A percentile compares a stretch with the other conserved stretches of the same genome.
These are phyloP conservation scores for Linepithema humile DNA, from an alignment of 1,140 invertebrate genomes.

Conservation along the genomic window DNA sequence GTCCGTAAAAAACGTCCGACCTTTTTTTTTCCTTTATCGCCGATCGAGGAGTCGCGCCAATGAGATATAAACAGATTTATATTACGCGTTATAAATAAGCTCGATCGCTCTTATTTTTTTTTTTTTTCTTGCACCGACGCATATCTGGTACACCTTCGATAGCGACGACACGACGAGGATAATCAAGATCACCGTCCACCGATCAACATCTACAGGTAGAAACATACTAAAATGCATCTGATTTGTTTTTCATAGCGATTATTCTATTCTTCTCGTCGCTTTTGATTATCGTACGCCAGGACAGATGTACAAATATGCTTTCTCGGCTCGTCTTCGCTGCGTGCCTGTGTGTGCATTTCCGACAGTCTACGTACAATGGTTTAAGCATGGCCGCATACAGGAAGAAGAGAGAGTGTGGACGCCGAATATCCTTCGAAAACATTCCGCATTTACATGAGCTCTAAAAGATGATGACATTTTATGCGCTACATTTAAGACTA, in stretches of 20 bases:
- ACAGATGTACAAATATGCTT: neutral
- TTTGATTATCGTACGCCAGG: neutral
- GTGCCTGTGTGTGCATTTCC: neutral
- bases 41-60: conserved; percentile 5
- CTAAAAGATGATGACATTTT: neutral
- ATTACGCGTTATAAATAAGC: conserved; percentile 57
- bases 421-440: neutral
- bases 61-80: conserved; percentile 15
- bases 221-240: neutral
- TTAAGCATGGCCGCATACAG: conserved; percentile 3
- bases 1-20: conserved; percentile 14
- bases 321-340: neutral
- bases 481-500: neutral
- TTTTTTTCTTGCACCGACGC: too few species aligned
- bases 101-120: conserved; percentile 24
- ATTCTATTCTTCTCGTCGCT: neutral
- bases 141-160: neutral
- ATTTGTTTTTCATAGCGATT: neutral
- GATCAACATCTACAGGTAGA: too few species aligned
- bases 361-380: neutral
- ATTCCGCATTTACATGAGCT: neutral
- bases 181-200: neutral
- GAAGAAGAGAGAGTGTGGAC: neutral
- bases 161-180: neutral
- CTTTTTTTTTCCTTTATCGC: neutral